phyloP scores from a whole-genome alignment of 1,140 invertebrate species.

The Chironomus striatipennis region DNA sequence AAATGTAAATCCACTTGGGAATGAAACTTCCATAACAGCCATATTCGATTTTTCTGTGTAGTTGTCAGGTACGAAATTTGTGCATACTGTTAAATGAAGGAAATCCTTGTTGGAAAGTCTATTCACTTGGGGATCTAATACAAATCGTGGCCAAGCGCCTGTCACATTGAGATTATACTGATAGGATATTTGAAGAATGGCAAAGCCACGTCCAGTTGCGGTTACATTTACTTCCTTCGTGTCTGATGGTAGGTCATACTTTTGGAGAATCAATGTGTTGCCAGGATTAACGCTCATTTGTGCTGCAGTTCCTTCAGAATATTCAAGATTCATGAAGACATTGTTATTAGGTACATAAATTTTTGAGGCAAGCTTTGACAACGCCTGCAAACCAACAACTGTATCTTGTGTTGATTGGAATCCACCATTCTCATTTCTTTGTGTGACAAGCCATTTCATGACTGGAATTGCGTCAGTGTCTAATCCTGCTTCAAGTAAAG shows the following conservation, averaged over 20 bases:
- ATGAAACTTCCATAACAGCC: conserved; percentile 79
- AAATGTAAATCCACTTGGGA: conserved; percentile 78
- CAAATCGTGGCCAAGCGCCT: conserved; percentile 80
- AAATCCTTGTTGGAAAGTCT: conserved; percentile 74
- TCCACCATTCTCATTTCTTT: conserved; percentile 71
- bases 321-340: conserved; percentile 48
- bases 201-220: conserved; percentile 74
- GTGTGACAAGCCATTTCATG: conserved; percentile 73
- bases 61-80: conserved; percentile 52
- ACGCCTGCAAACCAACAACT: conserved; percentile 60
- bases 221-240: conserved; percentile 48
- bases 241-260: conserved; percentile 45
- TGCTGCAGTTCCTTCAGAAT: conserved; percentile 47
- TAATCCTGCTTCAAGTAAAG: conserved; percentile 56
- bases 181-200: conserved; percentile 73
- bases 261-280: conserved; percentile 70
- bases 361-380: conserved; percentile 60
- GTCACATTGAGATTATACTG: conserved; percentile 82
- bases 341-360: conserved; percentile 45
- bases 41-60: conserved; percentile 65
- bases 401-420: conserved; percentile 69
- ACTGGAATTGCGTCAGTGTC: conserved; percentile 64
- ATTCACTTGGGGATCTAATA: conserved; percentile 79
- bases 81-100: conserved; percentile 78
- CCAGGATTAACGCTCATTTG: conserved; percentile 56